These are phyloP conservation scores for Ibycter americanus DNA, from an alignment of 2,797 vertebrate genomes.

Conservation along the genomic window DNA sequence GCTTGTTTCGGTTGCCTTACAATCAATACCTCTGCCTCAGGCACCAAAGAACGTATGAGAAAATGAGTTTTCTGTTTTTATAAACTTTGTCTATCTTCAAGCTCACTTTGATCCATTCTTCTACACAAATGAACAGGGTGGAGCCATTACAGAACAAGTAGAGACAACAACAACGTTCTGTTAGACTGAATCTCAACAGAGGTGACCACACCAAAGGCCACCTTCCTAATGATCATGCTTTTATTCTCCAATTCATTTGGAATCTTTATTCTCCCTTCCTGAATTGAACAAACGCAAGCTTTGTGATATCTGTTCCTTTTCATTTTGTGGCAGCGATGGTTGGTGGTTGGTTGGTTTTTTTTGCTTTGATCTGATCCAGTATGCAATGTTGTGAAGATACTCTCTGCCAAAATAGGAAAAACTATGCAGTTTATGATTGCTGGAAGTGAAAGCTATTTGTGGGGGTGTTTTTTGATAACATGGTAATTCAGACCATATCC, in stretches of 20 bases:
- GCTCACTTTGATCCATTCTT: conserved; percentile 72
- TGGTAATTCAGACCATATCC: conserved; percentile 13
- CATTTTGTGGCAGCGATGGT: background rate
- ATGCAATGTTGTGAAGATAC: background rate
- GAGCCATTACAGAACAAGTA: conserved; percentile 36
- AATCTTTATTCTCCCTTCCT: conserved; percentile 31
- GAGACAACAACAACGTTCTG: conserved; percentile 22
- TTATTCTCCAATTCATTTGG: background rate
- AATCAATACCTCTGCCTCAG: conserved; percentile 63
- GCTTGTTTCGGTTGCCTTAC: conserved; percentile 62
- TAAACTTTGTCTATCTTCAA: conserved; percentile 61
- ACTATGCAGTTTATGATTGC: background rate
- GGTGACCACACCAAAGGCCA: conserved; percentile 55
- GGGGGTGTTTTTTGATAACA: conserved; percentile 28
- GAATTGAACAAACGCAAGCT: background rate
- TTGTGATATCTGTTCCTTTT: background rate
- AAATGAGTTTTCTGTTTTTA: conserved; percentile 63
- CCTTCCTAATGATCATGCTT: background rate
- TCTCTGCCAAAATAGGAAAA: conserved; percentile 7
- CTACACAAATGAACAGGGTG: conserved; percentile 40
- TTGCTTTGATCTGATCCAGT: conserved; percentile 12
- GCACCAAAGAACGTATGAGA: conserved; percentile 29
- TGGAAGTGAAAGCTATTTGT: conserved; percentile 31
- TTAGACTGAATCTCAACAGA: conserved; percentile 31
- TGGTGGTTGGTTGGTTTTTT: background rate